Base-by-base conservation (phyloP, 2,888 invertebrate genomes). In the Leptinotarsa haldemani region DNA sequence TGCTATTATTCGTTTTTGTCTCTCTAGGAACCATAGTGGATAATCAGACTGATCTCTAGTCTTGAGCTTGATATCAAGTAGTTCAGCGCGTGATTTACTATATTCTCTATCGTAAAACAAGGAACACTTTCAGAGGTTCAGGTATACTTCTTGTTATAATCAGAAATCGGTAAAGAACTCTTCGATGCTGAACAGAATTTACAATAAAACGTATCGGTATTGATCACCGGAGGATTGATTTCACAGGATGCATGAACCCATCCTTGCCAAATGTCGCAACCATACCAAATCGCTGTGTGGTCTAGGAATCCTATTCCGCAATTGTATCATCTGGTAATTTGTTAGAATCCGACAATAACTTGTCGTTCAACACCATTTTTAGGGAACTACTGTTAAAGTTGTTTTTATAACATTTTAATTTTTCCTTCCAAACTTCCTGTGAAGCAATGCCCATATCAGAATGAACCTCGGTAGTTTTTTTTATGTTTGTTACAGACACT, bases 151-250 rank as follows among this genome's bases (percentile, higher is more conserved):
- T 50, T 50, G 5, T 50, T 15, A 1, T 1, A 5, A 50, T 16
- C 16, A 16, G 50, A n/a, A 16, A n/a, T 50, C 12, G 20, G 53
- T 53, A 4, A 20, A 53, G 18, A 18, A 53, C 18, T 18, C 53
- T 53, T 53, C 18, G 18, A n/a, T 53, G 18, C 20, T 18, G 20
- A 53, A 53, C 53, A 53, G 53, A 53, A 53, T 53, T 53, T 53
- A 53, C 16, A 53, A 18, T 18, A 53, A 53, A n/a, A 53, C 20
- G n/a, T 5, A 53, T 53, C 53, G 53, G 18, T 53, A 12, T 53
- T 20, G 20, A 18, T 53, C 20, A 18, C 53, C 9, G 53, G 13
- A 48, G 53, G 53, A 18, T 5, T 18, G 0, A 5, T 50, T 50
- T 50, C 50, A 53, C 53, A 18, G 20, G 15, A 53, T 18, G 53